phyloP scores from a whole-genome alignment of 2,888 invertebrate species.

The Artemia sinica region DNA sequence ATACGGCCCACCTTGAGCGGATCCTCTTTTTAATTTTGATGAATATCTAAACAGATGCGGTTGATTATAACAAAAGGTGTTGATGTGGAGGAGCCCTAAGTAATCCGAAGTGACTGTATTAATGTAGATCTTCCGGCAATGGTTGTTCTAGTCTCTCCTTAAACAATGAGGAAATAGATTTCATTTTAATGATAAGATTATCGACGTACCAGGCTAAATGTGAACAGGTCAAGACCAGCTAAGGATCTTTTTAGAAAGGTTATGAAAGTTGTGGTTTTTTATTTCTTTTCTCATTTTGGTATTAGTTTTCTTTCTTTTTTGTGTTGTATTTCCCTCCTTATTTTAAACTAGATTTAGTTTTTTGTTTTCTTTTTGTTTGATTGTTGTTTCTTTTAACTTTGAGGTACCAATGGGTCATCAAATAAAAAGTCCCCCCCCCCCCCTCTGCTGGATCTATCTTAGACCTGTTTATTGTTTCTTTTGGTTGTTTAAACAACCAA shows the following conservation, averaged over 20 bases:
- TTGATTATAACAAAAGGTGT: slow-evolving; percentile 15
- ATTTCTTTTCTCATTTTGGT: slow-evolving; percentile 14
- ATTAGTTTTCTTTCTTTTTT: too few species aligned
- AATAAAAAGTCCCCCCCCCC: too few species aligned
- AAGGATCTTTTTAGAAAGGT: slow-evolving; percentile 60
- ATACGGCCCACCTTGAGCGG: slow-evolving; percentile 6
- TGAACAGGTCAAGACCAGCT: slow-evolving; percentile 57
- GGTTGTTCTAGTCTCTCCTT: slow-evolving; percentile 78
- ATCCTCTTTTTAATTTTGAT: slow-evolving; percentile 16
- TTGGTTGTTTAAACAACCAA: too few species aligned
- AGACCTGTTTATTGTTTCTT: too few species aligned
- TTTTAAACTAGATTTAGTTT: too few species aligned
- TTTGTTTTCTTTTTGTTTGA: too few species aligned
- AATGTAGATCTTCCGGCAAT: slow-evolving; percentile 83
- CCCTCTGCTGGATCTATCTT: too few species aligned
- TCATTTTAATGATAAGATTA: slow-evolving; percentile 53
- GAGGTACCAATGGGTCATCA: too few species aligned
- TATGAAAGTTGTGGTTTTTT: slow-evolving; percentile 40
- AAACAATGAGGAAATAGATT: slow-evolving; percentile 65
- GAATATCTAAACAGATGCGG: slow-evolving; percentile 21
- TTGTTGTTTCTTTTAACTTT: too few species aligned
- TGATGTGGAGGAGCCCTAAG: slow-evolving; percentile 4
- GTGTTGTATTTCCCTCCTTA: too few species aligned
- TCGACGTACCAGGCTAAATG: slow-evolving; percentile 68
- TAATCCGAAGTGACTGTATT: slow-evolving; percentile 34